Evolutionary conservation across 2,888 invertebrate genomes (phyloP).

Genomic region (Dastarcus helophoroides): DNA sequence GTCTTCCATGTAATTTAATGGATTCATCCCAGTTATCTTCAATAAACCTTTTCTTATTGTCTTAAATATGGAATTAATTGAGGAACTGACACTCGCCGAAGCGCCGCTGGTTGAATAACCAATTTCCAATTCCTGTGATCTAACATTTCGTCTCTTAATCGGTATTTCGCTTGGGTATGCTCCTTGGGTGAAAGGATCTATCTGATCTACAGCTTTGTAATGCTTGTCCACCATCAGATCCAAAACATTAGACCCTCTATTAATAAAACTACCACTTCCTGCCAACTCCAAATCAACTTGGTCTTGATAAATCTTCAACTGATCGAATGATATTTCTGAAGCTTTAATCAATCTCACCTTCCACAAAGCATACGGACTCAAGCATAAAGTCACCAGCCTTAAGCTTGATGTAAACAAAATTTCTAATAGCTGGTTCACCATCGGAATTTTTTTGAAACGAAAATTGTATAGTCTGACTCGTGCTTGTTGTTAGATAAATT

Average conservation of each 20-base stretch:
- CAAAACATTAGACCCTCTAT: neutral
- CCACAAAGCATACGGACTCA: slow-evolving; percentile 5
- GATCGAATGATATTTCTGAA: neutral
- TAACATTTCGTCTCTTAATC: too few relatives aligned
- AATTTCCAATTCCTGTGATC: too few relatives aligned
- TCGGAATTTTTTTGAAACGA: slow-evolving; percentile 3
- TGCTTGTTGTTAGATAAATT: slow-evolving; percentile 1
- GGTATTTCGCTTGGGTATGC: too few relatives aligned
- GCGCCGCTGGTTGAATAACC: too few relatives aligned
- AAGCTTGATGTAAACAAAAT: slow-evolving; percentile 3
- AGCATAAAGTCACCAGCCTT: slow-evolving; percentile 4
- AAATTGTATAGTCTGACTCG: neutral
- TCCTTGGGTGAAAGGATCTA: too few relatives aligned
- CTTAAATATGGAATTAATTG: too few relatives aligned
- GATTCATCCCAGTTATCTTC: too few relatives aligned
- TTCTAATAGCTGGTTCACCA: slow-evolving; percentile 1
- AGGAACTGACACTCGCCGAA: too few relatives aligned
- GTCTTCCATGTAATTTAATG: too few relatives aligned
- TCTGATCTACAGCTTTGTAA: neutral
- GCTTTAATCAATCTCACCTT: slow-evolving; percentile 1
- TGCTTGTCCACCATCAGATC: neutral
- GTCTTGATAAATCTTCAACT: neutral
- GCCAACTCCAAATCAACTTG: slow-evolving; percentile 2
- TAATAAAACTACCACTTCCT: slow-evolving; percentile 1
- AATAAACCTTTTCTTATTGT: too few relatives aligned